phyloP scores from a whole-genome alignment of 2,888 invertebrate genomes.

The Chydorus sphaericus region DNA sequence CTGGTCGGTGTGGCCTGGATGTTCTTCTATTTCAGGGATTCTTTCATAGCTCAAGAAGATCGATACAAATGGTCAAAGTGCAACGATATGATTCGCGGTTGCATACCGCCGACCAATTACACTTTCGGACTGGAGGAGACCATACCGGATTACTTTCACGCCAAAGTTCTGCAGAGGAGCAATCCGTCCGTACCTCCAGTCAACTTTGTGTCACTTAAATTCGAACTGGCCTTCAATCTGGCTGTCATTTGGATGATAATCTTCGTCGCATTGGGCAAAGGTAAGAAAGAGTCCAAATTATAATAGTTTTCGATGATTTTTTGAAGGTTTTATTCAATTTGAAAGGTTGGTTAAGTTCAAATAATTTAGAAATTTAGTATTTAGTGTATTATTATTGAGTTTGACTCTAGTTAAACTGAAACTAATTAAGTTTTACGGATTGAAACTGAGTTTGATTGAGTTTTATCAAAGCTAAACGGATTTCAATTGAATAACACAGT shows the following conservation, averaged over 20 bases:
- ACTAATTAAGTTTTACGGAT: too few relatives aligned
- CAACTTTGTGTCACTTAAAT: conserved; percentile 50
- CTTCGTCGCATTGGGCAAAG: conserved; percentile 74
- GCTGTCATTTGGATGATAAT: conserved; percentile 82
- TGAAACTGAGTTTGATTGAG: too few relatives aligned
- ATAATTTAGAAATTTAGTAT: too few relatives aligned
- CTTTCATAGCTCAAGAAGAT: conserved; percentile 60
- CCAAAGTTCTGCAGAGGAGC: conserved; percentile 59
- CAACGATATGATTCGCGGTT: conserved; percentile 30
- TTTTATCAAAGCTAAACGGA: too few relatives aligned
- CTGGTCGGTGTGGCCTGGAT: conserved; percentile 78
- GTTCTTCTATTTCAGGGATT: conserved; percentile 71
- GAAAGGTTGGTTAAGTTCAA: too few relatives aligned
- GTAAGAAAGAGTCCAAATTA: too few relatives aligned
- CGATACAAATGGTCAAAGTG: conserved; percentile 68
- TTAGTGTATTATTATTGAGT: too few relatives aligned
- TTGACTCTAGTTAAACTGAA: too few relatives aligned
- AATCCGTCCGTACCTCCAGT: conserved; percentile 26
- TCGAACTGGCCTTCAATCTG: conserved; percentile 77
- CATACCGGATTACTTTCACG: conserved; percentile 55
- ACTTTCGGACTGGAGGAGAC: conserved; percentile 43
- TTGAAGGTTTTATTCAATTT: too few relatives aligned
- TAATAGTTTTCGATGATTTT: too few relatives aligned
- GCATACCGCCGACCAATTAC: conserved; percentile 10
- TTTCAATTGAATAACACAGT: too few relatives aligned